phyloP scores from a whole-genome alignment of 2,888 invertebrate genomes.

The Temnothorax ravouxi region DNA sequence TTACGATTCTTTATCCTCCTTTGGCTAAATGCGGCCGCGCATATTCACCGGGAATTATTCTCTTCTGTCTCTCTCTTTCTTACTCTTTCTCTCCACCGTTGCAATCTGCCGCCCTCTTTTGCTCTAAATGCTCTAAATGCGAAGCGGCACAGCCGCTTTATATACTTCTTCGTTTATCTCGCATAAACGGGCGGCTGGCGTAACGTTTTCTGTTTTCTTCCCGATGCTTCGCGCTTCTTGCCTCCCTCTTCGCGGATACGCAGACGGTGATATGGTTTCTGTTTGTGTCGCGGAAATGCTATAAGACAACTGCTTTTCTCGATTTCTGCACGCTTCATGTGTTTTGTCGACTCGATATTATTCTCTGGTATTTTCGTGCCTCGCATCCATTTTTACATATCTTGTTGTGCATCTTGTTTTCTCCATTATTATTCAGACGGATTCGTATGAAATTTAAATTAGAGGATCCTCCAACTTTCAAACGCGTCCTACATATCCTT shows the following conservation, averaged over 20 bases:
- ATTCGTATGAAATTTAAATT: slow-evolving; percentile 49
- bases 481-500: not conserved
- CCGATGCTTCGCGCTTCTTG: slow-evolving; percentile 32
- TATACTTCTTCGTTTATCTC: slow-evolving; percentile 48
- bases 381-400: not conserved
- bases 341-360: slow-evolving; percentile 34
- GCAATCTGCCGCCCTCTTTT: slow-evolving; percentile 7
- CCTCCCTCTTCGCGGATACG: slow-evolving; percentile 13
- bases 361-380: slow-evolving; percentile 20
- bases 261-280: slow-evolving; percentile 27
- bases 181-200: slow-evolving; percentile 35
- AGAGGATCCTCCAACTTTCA: slow-evolving; percentile 2
- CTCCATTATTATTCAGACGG: slow-evolving; percentile 19
- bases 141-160: slow-evolving; percentile 37
- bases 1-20: slow-evolving; percentile 61
- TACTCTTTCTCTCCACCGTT: slow-evolving; percentile 22
- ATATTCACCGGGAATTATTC: slow-evolving; percentile 42
- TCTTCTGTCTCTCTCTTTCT: not conserved
- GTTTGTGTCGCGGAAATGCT: slow-evolving; percentile 34
- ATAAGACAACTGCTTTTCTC: slow-evolving; percentile 34
- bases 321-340: not conserved
- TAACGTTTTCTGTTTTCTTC: slow-evolving; percentile 49
- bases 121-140: slow-evolving; percentile 44
- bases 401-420: not conserved
- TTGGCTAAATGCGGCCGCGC: slow-evolving; percentile 52